phyloP scores from a whole-genome alignment of 2,113 vertebrate species.

The Astatoreochromis straeleni region DNA sequence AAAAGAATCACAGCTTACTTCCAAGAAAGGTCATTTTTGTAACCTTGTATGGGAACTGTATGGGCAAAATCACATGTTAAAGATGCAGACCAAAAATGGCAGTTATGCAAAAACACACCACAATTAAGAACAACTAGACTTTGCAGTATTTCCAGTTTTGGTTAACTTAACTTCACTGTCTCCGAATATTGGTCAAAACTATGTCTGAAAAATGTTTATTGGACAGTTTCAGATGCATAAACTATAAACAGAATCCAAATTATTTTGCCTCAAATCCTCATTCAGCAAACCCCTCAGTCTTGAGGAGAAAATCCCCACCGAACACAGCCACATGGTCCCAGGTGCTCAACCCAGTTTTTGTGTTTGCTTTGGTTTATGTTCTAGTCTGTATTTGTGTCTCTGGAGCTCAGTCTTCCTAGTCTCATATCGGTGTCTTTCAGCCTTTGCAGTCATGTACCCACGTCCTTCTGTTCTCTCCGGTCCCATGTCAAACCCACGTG shows the following conservation, averaged over 20 bases:
- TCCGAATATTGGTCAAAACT: background rate
- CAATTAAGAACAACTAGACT: background rate
- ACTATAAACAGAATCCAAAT: background rate
- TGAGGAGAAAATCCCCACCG: background rate
- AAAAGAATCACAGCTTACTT: background rate
- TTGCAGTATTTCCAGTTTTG: background rate
- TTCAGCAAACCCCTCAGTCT: background rate
- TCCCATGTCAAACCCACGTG: background rate
- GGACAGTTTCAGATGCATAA: background rate
- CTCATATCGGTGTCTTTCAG: background rate
- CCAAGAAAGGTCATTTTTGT: background rate
- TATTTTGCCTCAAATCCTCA: background rate
- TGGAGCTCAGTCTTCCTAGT: background rate
- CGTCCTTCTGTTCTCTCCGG: background rate
- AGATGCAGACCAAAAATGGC: rapidly evolving
- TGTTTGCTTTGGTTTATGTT: background rate
- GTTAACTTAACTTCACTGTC: background rate
- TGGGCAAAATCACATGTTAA: background rate
- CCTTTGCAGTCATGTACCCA: background rate
- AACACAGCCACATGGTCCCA: background rate
- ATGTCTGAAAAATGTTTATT: background rate
- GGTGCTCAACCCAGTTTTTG: background rate
- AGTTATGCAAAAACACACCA: background rate
- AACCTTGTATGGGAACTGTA: background rate
- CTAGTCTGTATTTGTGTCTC: background rate